phyloP scores from a whole-genome alignment of 2,888 invertebrate species.

The Orthonevra nobilis region DNA sequence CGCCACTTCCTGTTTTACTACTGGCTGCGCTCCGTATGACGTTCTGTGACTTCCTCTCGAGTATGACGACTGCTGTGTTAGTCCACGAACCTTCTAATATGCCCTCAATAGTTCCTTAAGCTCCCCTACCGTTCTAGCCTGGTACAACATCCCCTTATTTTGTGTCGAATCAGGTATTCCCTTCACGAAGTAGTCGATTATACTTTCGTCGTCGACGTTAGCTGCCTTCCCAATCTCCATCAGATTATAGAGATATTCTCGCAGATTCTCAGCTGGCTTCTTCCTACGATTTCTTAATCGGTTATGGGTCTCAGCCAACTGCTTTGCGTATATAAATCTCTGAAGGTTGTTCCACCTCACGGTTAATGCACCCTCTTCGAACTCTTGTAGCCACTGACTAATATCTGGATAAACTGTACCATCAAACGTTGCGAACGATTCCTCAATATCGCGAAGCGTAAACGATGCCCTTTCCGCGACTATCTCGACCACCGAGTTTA shows the following conservation, averaged over 20 bases:
- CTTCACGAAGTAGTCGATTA: constrained; percentile 41
- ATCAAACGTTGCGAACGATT: too few species aligned
- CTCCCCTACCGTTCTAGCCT: constrained; percentile 3
- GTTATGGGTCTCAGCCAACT: constrained; percentile 41
- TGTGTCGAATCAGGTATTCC: constrained; percentile 25
- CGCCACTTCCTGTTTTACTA: neutral
- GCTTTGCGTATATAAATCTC: constrained; percentile 21
- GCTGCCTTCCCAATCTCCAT: constrained; percentile 43
- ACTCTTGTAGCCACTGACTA: constrained; percentile 7
- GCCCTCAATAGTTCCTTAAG: constrained; percentile 39
- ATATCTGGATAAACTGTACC: neutral
- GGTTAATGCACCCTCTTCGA: constrained; percentile 10
- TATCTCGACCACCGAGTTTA: too few species aligned
- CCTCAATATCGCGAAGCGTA: too few species aligned
- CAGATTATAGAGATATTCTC: constrained; percentile 48
- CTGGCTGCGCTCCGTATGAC: neutral
- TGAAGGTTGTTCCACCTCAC: constrained; percentile 17
- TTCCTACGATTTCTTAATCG: constrained; percentile 37
- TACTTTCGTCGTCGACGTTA: constrained; percentile 46
- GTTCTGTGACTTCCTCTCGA: neutral
- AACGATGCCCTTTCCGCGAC: too few species aligned
- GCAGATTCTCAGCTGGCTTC: constrained; percentile 21
- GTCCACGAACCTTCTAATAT: constrained; percentile 33
- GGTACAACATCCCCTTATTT: constrained; percentile 39
- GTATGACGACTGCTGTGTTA: neutral